Evolutionary conservation across 1,140 invertebrate genomes (phyloP).

Genomic region (Pachyrhynchus sulphureomaculatus): DNA sequence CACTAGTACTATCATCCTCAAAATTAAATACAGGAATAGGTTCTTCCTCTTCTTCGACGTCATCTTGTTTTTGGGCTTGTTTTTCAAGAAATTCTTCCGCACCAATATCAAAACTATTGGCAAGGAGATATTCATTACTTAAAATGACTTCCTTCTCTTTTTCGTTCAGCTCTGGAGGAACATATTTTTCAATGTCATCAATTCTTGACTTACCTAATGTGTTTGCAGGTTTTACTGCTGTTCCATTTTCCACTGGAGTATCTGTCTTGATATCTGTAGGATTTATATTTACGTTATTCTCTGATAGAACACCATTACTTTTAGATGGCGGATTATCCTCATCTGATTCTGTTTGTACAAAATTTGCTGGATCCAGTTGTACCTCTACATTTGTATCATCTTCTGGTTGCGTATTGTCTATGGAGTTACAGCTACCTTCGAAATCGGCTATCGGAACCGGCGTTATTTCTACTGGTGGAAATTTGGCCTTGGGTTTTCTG

Average conservation of each 20-base stretch:
- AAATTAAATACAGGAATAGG: slow-evolving; percentile 17
- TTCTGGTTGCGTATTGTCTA: background rate
- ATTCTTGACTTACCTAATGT: background rate
- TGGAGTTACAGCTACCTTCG: background rate
- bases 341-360: slow-evolving; percentile 14
- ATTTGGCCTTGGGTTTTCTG: slow-evolving; percentile 23
- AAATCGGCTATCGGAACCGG: background rate
- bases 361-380: slow-evolving; percentile 21
- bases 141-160: slow-evolving; percentile 25
- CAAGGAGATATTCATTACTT: slow-evolving; percentile 28
- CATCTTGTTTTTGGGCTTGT: slow-evolving; percentile 10
- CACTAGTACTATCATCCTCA: slow-evolving; percentile 24
- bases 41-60: slow-evolving; percentile 10
- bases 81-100: slow-evolving; percentile 28
- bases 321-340: background rate
- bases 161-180: slow-evolving; percentile 24
- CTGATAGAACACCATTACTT: background rate
- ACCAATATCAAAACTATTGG: slow-evolving; percentile 26
- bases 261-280: background rate
- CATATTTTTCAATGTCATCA: slow-evolving; percentile 21
- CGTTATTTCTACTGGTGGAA: background rate
- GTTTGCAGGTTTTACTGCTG: background rate
- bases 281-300: background rate
- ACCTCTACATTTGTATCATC: slow-evolving; percentile 25
- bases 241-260: slow-evolving; percentile 3